Percentiles rank a stretch among this genome's conserved stretches.
phyloP scores from a whole-genome alignment of 1,140 invertebrate species.

The Eufriesea mexicana region DNA sequence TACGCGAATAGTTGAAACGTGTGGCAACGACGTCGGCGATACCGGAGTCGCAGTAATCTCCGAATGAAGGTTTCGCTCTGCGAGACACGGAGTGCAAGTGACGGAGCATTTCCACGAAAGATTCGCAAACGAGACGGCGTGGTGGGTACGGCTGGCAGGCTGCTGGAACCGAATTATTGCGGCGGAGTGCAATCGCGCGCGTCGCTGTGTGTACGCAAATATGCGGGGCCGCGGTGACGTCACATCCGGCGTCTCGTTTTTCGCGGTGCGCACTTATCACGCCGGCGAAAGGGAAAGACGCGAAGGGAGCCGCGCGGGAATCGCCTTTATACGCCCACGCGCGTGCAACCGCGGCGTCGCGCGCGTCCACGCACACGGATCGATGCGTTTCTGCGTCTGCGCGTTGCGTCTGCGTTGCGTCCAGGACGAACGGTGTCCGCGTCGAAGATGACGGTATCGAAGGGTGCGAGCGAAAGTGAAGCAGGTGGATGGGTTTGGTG shows the following conservation, averaged over 20 bases:
- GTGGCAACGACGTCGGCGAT: too few species aligned
- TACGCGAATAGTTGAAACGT: too few species aligned
- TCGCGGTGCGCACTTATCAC: conserved; percentile 69
- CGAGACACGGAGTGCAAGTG: too few species aligned
- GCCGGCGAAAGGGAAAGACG: conserved; percentile 23
- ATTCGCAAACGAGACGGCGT: conserved; percentile 8
- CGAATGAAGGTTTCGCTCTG: too few species aligned
- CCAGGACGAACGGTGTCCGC: too few species aligned
- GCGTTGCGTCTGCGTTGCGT: not conserved
- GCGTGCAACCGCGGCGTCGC: not conserved
- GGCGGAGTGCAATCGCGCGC: conserved; percentile 47
- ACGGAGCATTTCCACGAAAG: conserved; percentile 11
- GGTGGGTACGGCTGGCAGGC: not conserved
- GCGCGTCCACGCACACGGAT: too few species aligned
- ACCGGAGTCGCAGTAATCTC: too few species aligned
- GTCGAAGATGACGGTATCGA: too few species aligned
- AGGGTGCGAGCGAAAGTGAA: too few species aligned
- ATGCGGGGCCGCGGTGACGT: conserved; percentile 66
- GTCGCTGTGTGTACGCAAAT: conserved; percentile 58
- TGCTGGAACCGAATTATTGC: conserved; percentile 38
- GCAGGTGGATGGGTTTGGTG: too few species aligned
- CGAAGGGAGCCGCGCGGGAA: not conserved
- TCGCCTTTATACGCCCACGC: conserved; percentile 54
- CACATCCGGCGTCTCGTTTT: conserved; percentile 76
- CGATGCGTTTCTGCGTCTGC: not conserved